Evolutionary conservation across 2,797 vertebrate genomes (phyloP).

Genomic region (Microchirus variegatus): DNA sequence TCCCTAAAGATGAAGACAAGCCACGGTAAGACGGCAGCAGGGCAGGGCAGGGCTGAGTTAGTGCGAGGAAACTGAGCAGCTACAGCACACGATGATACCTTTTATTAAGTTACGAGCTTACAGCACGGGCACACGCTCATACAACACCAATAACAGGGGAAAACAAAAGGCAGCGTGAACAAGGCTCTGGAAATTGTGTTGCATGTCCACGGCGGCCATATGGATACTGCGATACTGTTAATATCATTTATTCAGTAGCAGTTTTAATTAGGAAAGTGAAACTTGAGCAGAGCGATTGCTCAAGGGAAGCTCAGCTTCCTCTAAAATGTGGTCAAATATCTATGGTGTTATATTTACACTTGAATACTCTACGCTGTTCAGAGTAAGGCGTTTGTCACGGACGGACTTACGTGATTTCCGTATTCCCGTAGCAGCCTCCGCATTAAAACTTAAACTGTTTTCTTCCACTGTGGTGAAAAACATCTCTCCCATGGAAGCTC

Average conservation of each 20-base stretch:
- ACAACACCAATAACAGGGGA: conserved; percentile 24
- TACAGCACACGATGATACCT: conserved; percentile 37
- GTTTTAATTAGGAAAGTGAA: conserved; percentile 12
- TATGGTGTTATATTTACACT: too few relatives aligned
- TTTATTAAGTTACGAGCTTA: conserved; percentile 52
- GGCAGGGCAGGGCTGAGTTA: conserved; percentile 30
- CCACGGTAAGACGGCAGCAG: conserved; percentile 17
- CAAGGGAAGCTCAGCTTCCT: too few relatives aligned
- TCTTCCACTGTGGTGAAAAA: too few relatives aligned
- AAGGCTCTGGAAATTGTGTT: not conserved
- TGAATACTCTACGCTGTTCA: too few relatives aligned
- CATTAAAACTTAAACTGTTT: too few relatives aligned
- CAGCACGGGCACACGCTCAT: conserved; percentile 36
- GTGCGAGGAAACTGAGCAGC: conserved; percentile 12
- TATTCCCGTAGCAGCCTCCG: too few relatives aligned
- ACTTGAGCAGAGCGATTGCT: too few relatives aligned
- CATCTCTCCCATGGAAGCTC: too few relatives aligned
- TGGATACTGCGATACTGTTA: conserved; percentile 10
- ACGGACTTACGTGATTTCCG: too few relatives aligned
- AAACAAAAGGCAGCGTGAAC: conserved; percentile 7
- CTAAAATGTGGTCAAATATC: too few relatives aligned
- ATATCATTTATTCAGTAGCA: conserved; percentile 29
- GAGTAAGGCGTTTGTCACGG: too few relatives aligned
- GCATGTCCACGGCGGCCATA: conserved; percentile 16
- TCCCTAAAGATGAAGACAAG: conserved; percentile 26